phyloP scores from a whole-genome alignment of 2,797 vertebrate genomes.

The Amniataba percoides region DNA sequence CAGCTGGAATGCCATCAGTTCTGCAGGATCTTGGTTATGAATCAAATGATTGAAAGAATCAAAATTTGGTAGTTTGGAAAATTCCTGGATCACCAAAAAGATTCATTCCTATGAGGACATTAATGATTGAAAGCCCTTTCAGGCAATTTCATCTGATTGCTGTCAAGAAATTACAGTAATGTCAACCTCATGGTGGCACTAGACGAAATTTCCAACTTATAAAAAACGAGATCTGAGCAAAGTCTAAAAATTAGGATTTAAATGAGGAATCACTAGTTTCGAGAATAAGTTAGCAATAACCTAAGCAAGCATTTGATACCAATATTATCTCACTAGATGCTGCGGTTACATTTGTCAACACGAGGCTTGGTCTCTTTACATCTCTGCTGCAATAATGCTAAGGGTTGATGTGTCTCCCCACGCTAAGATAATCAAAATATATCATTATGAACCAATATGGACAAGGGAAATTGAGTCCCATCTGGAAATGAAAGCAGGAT shows the following conservation, averaged over 20 bases:
- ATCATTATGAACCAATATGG: conserved; percentile 63
- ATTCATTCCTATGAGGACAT: neutral
- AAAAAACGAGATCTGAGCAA: too few species aligned
- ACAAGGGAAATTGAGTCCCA: conserved; percentile 56
- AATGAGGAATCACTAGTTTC: neutral
- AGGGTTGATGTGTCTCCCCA: conserved; percentile 44
- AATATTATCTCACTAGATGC: neutral
- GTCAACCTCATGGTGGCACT: neutral
- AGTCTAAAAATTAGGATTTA: neutral
- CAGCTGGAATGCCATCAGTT: neutral
- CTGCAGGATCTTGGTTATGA: neutral
- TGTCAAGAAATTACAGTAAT: neutral
- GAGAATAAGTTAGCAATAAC: neutral
- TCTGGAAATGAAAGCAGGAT: conserved; percentile 60
- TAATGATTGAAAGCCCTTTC: neutral
- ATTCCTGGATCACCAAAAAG: neutral
- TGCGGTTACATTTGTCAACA: neutral
- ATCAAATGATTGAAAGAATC: neutral
- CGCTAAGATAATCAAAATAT: conserved; percentile 64
- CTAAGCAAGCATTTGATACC: neutral
- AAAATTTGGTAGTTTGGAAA: neutral
- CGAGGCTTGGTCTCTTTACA: conserved; percentile 24
- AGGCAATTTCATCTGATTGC: neutral
- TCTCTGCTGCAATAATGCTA: conserved; percentile 44
- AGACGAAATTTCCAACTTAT: neutral